These are phyloP conservation scores for Pemphigus obesinymphae DNA, from an alignment of 1,140 invertebrate genomes.

Conservation along the genomic window DNA sequence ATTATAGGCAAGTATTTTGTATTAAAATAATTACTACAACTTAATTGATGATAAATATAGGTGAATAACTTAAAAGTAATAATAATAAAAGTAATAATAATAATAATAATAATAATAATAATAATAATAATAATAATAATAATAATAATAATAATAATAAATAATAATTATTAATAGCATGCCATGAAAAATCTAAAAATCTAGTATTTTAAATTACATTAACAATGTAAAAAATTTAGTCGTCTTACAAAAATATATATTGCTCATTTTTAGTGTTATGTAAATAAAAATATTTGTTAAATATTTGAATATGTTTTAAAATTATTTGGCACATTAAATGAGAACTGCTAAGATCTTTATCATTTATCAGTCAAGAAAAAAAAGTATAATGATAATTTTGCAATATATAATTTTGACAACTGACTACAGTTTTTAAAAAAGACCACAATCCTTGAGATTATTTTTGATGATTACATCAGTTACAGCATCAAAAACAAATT, in stretches of 20 bases:
- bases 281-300: background rate
- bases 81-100: background rate
- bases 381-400: background rate
- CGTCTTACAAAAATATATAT: background rate
- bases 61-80: background rate
- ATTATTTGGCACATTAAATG: constrained; percentile 16
- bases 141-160: background rate
- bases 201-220: background rate
- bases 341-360: background rate
- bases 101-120: background rate
- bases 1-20: constrained; percentile 2
- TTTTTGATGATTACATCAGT: constrained; percentile 92
- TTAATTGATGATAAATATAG: background rate
- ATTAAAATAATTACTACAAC: background rate
- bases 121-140: background rate
- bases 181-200: background rate
- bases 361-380: constrained; percentile 18
- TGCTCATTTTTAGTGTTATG: background rate
- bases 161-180: too few relatives aligned
- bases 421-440: constrained; percentile 56
- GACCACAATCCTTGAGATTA: constrained; percentile 87
- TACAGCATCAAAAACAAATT: constrained; percentile 88
- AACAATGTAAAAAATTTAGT: background rate
- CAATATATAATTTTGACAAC: background rate
- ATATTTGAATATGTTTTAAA: background rate